phyloP scores from a whole-genome alignment of 2,888 invertebrate genomes.

The Diplolepis rosae region DNA sequence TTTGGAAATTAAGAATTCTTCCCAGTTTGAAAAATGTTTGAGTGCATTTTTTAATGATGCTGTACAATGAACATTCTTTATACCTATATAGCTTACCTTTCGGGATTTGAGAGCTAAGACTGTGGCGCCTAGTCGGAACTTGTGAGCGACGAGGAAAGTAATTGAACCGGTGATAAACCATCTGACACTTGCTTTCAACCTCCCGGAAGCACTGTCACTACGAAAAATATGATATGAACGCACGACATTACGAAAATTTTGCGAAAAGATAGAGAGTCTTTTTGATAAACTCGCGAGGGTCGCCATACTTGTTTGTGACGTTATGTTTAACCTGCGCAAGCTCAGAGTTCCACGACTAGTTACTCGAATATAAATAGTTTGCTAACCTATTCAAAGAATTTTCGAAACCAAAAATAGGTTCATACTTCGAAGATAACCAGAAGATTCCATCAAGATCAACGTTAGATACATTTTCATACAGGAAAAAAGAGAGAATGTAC shows the following conservation, averaged over 20 bases:
- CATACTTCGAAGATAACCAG: neutral
- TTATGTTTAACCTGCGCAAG: constrained; percentile 28
- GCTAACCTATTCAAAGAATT: neutral
- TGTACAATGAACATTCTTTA: constrained; percentile 26
- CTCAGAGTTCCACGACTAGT: neutral
- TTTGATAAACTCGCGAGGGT: constrained; percentile 56
- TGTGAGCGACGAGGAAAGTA: constrained; percentile 13
- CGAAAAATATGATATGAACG: constrained; percentile 60
- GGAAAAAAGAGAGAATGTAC: neutral
- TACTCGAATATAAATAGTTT: constrained; percentile 18
- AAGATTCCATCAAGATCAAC: neutral
- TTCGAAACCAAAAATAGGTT: neutral
- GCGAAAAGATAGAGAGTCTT: constrained; percentile 55
- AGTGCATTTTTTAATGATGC: neutral
- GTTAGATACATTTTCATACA: neutral
- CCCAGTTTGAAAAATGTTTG: neutral
- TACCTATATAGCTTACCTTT: constrained; percentile 16
- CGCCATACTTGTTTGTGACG: constrained; percentile 70
- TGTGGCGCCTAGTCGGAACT: constrained; percentile 19
- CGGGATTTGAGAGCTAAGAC: constrained; percentile 8
- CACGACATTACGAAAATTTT: constrained; percentile 58
- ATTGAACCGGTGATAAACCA: constrained; percentile 14
- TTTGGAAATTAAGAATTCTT: neutral
- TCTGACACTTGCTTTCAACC: constrained; percentile 4
- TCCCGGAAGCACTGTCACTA: constrained; percentile 40